A percentile compares a stretch with the other conserved stretches of the same genome.
Conservation (phyloP, 2,888 invertebrate genomes). For the Branchipolynoe longqiensis region DNA sequence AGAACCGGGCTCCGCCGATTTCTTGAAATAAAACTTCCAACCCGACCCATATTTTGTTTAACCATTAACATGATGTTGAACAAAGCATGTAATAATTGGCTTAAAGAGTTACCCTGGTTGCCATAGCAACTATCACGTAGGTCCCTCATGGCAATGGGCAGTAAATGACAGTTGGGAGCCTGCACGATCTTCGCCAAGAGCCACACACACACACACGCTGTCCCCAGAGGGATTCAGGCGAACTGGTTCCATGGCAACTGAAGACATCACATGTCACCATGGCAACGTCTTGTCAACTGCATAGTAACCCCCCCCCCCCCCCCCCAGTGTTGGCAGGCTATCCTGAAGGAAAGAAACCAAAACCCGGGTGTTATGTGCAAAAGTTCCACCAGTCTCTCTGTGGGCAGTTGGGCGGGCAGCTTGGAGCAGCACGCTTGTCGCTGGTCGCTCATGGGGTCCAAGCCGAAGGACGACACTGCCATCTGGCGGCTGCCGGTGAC, state of each 20-base stretch:
- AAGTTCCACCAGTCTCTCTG: not conserved
- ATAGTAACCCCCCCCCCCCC: not conserved
- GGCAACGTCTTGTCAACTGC: conserved; percentile 12
- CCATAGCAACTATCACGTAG: conserved; percentile 55
- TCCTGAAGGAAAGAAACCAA: conserved; percentile 25
- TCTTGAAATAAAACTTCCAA: too few species aligned
- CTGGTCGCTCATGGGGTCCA: not conserved
- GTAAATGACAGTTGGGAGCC: not conserved
- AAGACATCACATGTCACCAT: conserved; percentile 47
- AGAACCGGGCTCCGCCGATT: not conserved
- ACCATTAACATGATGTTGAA: conserved; percentile 5
- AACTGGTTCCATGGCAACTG: conserved; percentile 17
- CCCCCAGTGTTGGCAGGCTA: conserved; percentile 18
- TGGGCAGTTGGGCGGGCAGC: not conserved
- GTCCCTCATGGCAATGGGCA: not conserved
- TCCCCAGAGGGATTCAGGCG: not conserved
- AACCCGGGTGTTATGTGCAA: not conserved
- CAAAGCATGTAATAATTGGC: conserved; percentile 29
- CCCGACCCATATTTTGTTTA: not conserved
- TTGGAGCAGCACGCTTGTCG: conserved; percentile 2
- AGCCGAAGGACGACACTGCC: not conserved
- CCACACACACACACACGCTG: not conserved
- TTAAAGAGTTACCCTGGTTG: conserved; percentile 55
- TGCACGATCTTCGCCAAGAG: not conserved
- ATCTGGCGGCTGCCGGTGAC: not conserved